Conservation (phyloP, 2,113 vertebrate species). For the Pterophyllum scalare region DNA sequence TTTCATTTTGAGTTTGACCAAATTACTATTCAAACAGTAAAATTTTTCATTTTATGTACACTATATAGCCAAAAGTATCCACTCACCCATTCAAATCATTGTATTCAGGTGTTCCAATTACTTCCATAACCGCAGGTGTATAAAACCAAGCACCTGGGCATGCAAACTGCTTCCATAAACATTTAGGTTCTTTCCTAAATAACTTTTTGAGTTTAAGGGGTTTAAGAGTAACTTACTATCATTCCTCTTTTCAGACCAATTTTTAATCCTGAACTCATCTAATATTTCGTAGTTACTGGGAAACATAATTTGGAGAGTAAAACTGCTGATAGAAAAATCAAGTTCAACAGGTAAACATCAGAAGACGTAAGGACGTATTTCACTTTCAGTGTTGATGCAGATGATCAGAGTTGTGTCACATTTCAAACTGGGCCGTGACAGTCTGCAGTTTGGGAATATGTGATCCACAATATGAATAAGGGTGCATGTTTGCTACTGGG, state of each 20-base stretch:
- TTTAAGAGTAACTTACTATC: neutral
- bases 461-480: neutral
- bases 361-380: too few relatives aligned
- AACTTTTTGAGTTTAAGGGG: neutral
- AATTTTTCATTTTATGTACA: too few relatives aligned
- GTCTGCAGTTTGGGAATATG: neutral
- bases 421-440: neutral
- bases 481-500: accelerated
- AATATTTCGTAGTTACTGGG: neutral
- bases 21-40: too few relatives aligned
- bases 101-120: too few relatives aligned
- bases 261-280: neutral
- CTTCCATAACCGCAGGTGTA: too few relatives aligned
- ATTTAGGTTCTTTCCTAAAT: too few relatives aligned
- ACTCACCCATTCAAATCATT: too few relatives aligned
- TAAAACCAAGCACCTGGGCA: too few relatives aligned
- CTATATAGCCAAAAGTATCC: too few relatives aligned
- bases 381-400: too few relatives aligned
- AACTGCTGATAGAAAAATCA: neutral
- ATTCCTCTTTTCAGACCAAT: neutral
- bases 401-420: neutral
- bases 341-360: neutral
- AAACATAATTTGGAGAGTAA: neutral
- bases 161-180: too few relatives aligned
- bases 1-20: too few relatives aligned